These are phyloP conservation scores for Zygothrica quintamaculata DNA, from an alignment of 2,888 invertebrate species.

Conservation along the genomic window DNA sequence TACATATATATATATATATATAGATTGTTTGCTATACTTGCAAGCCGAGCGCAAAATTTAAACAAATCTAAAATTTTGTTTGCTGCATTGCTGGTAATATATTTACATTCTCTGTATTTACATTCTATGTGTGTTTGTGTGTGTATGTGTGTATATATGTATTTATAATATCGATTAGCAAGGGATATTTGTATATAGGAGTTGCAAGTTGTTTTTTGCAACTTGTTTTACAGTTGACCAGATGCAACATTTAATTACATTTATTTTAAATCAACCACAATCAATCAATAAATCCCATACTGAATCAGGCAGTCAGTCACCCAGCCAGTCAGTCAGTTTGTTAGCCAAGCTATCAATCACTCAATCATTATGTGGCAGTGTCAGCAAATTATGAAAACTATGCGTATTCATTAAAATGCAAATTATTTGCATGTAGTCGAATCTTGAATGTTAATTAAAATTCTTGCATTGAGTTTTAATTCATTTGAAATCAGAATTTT, in stretches of 20 bases:
- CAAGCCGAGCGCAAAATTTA: no score
- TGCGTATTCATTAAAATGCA: slow-evolving; percentile 43
- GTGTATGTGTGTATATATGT: no score
- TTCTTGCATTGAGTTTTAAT: no score
- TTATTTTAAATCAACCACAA: slow-evolving; percentile 28
- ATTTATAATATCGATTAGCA: no score
- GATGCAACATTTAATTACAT: slow-evolving; percentile 48
- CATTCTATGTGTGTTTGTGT: no score
- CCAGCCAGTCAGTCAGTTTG: slow-evolving; percentile 23
- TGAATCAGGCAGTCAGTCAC: slow-evolving; percentile 25
- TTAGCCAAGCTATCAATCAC: slow-evolving; percentile 26
- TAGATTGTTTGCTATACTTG: no score
- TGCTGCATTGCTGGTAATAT: no score
- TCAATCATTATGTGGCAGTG: slow-evolving; percentile 3
- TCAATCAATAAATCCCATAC: slow-evolving; percentile 22
- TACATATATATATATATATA: no score
- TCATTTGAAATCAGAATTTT: slow-evolving; percentile 1
- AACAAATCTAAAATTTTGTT: no score
- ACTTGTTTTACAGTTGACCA: neutral
- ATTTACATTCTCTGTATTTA: no score
- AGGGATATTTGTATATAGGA: neutral
- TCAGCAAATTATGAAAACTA: no score
- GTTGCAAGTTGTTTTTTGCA: slow-evolving; percentile 20
- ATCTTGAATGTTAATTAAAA: slow-evolving; percentile 36
- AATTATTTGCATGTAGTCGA: slow-evolving; percentile 4